Conservation (phyloP, 2,888 invertebrate species). For the Lasioglossum malachurum region DNA sequence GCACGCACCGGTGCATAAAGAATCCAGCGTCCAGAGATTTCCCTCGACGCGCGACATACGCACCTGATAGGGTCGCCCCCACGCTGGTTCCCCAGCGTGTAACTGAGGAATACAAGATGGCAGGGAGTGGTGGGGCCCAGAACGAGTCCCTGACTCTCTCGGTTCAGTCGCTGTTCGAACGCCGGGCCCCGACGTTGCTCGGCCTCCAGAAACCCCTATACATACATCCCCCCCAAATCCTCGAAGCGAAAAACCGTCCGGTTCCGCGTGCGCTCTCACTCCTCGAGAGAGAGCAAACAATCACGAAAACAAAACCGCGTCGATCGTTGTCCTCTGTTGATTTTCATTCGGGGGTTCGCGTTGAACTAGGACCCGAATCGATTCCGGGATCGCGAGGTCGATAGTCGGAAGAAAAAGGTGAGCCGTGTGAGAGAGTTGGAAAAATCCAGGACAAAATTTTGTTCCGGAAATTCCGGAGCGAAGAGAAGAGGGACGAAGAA, state of each 20-base stretch:
- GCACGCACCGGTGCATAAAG: conserved; percentile 1
- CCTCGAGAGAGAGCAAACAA: background rate
- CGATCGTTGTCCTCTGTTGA: background rate
- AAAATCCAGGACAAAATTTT: background rate
- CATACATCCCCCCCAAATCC: background rate
- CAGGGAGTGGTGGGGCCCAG: conserved; percentile 76
- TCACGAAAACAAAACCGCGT: background rate
- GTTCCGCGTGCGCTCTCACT: background rate
- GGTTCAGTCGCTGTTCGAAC: conserved; percentile 82
- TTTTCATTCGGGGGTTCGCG: background rate
- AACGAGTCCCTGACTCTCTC: conserved; percentile 73
- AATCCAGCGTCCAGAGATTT: conserved; percentile 25
- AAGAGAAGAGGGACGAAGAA: background rate
- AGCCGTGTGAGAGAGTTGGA: conserved; percentile 4
- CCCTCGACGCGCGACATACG: conserved; percentile 50
- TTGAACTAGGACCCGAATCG: background rate
- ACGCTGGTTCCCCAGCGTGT: conserved; percentile 43
- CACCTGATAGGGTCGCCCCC: conserved; percentile 66
- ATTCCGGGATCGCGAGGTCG: background rate
- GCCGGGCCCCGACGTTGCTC: conserved; percentile 82
- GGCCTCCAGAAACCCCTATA: conserved; percentile 17
- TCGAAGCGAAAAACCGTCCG: background rate
- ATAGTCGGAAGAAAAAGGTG: conserved; percentile 32
- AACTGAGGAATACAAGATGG: conserved; percentile 71
- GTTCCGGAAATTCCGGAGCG: background rate